Evolutionary conservation across 1,140 invertebrate species (phyloP), one percentile per base, ranked within the genome.

Genomic region (Zaprionus vittiger): DNA sequence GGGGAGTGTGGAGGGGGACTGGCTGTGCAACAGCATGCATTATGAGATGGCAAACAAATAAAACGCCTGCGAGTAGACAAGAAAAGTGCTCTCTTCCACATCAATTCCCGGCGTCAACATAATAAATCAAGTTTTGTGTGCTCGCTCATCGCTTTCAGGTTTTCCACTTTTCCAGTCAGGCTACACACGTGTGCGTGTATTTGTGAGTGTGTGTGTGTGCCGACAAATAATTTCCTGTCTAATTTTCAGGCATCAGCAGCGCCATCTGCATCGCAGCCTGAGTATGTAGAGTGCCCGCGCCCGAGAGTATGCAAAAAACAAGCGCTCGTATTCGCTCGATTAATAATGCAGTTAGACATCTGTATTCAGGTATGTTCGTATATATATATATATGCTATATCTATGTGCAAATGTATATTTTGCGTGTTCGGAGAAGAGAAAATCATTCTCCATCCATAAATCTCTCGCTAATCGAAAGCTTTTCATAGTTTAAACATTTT

Each of bases 151-250:
- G 34, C 26, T 44, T 0, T 26, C 47, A 26, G 47, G 26, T 11
- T 56, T 31, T 59, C 26, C 26, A 34, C 7, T 60, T 41, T 41
- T 26, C 28, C 20, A 22, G 7, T 5, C 47, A 49, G 17, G 2
- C 15, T 2, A 7, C 15, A 15, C 15, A 41, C 7, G 15, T 41
- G 38, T n/a, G 15, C 0, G 2, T 17, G 41, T 17, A 7, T n/a
- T 6, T 17, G 15, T 17, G 41, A 0, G 41, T 17, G 7, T 17
- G 47, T 17, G 47, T 22, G 28, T 41, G 49, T 62, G 54, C 44
- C 59, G 74, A 77, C 78, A 77, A 73, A 77, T 77, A 80, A 80
- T 80, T 73, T 80, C 78, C 73, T 81, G 79, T 79, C 64, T 81
- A 81, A 81, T 81, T 81, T 79, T 72, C 67, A 59, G 62, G 38